Evolutionary conservation across 2,888 invertebrate genomes (phyloP).

Genomic region (Xestia xanthographa): DNA sequence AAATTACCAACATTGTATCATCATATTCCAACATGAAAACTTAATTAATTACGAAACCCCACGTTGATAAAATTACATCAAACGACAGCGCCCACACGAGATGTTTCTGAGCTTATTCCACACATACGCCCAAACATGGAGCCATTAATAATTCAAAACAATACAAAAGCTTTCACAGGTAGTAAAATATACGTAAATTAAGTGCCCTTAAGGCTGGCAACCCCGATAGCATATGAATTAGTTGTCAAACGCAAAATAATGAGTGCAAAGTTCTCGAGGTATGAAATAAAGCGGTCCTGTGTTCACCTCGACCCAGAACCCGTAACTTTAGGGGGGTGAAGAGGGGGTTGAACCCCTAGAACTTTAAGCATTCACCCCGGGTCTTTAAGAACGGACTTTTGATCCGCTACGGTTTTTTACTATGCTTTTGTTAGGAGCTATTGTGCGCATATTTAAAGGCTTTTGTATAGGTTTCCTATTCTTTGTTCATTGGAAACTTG

Average conservation of each 20-base stretch:
- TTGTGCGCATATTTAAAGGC: slow-evolving; percentile 38
- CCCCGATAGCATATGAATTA: slow-evolving; percentile 61
- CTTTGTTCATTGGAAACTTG: background rate
- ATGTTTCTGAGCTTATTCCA: slow-evolving; percentile 2
- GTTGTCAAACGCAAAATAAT: slow-evolving; percentile 62
- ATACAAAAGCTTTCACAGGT: slow-evolving; percentile 43
- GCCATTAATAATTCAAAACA: slow-evolving; percentile 37
- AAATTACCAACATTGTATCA: background rate
- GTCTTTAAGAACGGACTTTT: slow-evolving; percentile 53
- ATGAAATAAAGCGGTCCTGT: slow-evolving; percentile 59
- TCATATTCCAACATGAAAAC: background rate
- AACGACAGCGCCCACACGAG: background rate
- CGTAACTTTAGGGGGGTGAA: slow-evolving; percentile 54
- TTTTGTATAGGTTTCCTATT: background rate
- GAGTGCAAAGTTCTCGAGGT: slow-evolving; percentile 59
- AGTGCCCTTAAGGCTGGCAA: slow-evolving; percentile 34
- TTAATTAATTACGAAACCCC: background rate
- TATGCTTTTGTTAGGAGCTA: slow-evolving; percentile 40
- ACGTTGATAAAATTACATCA: background rate
- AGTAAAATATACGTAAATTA: slow-evolving; percentile 47
- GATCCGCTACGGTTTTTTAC: slow-evolving; percentile 51
- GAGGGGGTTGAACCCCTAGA: slow-evolving; percentile 20
- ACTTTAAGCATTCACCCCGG: slow-evolving; percentile 56
- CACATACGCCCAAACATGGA: slow-evolving; percentile 5
- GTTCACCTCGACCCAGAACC: slow-evolving; percentile 45